Evolutionary conservation across 2,797 vertebrate genomes (phyloP), one percentile per base, ranked within the genome.

Genomic region (Phataginus tricuspis): DNA sequence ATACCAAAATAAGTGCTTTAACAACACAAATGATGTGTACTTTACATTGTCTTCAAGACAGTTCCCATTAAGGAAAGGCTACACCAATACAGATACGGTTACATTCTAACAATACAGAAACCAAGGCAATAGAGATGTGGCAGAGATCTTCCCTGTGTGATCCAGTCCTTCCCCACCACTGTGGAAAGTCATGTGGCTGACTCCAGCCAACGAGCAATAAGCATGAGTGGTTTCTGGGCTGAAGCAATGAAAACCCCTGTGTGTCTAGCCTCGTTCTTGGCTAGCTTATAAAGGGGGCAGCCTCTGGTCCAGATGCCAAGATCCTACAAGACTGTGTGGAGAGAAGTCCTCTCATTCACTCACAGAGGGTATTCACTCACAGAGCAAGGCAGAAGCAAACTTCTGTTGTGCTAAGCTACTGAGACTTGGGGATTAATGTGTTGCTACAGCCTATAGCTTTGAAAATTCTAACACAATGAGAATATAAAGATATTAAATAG

Each of bases 311-410:
- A 15, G 27, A 69, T 14, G 63, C 49, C 18, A 6, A 82, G 63
- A 64, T 12, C 90, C 49, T n/a, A 8, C 15, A 55, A 7, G 25
- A 14, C 68, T 18, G 2, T 1, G 45, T 4, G 37, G 51, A 78
- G n/a, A 15, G 16, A 1, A 34, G 27, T 19, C 19, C 55, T 4
- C 15, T 21, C 11, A 3, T 0, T 1, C 0, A 66, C 27, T 45
- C 27, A 14, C 21, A 51, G 37, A 18, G 37, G 25, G 39, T 1
- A 0, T 0, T n/a, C n/a, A n/a, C n/a, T n/a, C n/a, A 8, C 2
- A 7, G 2, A 2, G 29, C 16, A n/a, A 69, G 53, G 64, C 14
- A 31, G 80, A 91, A 45, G 42, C 55, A 51, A 31, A n/a, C 13
- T 49, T 53, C 42, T 39, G 25, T 21, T 13, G 9, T 11, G 37